Conservation (phyloP, 2,113 vertebrate genomes). For the Bubalus kerabau region DNA sequence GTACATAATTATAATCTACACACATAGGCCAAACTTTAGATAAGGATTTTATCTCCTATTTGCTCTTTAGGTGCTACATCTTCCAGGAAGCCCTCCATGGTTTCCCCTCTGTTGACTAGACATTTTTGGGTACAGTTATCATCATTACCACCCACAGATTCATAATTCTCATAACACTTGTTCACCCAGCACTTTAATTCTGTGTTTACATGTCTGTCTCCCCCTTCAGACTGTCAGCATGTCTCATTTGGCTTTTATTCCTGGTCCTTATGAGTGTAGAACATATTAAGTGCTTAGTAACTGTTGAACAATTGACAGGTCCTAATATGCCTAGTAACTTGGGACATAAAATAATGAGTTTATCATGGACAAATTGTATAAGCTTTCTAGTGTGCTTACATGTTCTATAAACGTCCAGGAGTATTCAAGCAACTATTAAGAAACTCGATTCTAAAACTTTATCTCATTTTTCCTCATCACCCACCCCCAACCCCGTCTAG, state of each 20-base stretch:
- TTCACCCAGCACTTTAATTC: background rate
- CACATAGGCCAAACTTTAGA: background rate
- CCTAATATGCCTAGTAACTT: background rate
- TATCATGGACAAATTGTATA: background rate
- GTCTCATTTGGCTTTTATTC: background rate
- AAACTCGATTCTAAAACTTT: background rate
- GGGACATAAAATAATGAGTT: background rate
- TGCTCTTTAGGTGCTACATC: background rate
- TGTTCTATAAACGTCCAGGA: background rate
- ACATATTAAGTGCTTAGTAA: background rate
- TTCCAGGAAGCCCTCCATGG: background rate
- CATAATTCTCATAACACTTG: background rate
- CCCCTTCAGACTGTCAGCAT: background rate
- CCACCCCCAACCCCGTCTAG: background rate
- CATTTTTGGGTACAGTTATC: background rate
- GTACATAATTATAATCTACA: background rate
- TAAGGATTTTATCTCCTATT: background rate
- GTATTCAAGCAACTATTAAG: background rate
- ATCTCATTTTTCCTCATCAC: background rate
- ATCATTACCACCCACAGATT: background rate
- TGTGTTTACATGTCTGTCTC: background rate
- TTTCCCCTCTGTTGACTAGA: background rate
- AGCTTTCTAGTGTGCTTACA: background rate
- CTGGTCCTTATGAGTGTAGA: background rate
- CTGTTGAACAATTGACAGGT: background rate